A percentile compares a stretch with the other conserved stretches of the same genome.
phyloP scores from a whole-genome alignment of 2,888 invertebrate genomes.

The Campoplex capitator region DNA sequence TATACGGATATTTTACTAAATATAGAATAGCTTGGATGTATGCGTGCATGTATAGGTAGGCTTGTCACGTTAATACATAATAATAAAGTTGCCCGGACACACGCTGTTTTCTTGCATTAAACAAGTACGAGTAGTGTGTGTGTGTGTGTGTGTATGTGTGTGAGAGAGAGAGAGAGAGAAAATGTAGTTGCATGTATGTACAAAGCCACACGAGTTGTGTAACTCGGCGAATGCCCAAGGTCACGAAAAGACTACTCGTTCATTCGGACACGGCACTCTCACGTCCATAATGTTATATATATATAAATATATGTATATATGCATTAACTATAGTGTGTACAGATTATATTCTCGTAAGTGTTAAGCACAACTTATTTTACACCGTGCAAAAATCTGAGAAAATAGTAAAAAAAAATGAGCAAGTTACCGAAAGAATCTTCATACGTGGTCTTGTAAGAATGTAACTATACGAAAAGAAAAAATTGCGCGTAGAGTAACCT shows the following conservation, averaged over 20 bases:
- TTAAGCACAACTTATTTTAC: conserved; percentile 2
- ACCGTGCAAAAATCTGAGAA: not conserved
- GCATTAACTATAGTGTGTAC: conserved; percentile 6
- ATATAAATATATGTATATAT: not conserved
- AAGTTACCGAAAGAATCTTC: not conserved
- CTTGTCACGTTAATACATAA: conserved; percentile 29
- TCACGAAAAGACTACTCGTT: conserved; percentile 56
- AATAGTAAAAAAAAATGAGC: not conserved
- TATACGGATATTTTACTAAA: conserved; percentile 1
- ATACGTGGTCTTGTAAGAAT: not conserved
- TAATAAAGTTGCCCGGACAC: conserved; percentile 55
- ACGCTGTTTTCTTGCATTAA: conserved; percentile 45
- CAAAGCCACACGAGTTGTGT: conserved; percentile 60
- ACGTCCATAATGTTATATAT: conserved; percentile 7
- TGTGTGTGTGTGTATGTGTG: conserved; percentile 1
- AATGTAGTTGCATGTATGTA: conserved; percentile 24
- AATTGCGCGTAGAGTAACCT: conserved; percentile 16
- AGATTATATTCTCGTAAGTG: not conserved
- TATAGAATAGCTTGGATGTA: not conserved
- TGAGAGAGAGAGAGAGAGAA: not conserved
- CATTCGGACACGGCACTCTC: conserved; percentile 44
- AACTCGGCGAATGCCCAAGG: conserved; percentile 60
- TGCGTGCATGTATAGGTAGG: not conserved
- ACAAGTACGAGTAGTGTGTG: conserved; percentile 25
- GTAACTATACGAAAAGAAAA: conserved; percentile 12